Evolutionary conservation across 1,140 invertebrate species (phyloP).

Genomic region (Trissolcus basalis): DNA sequence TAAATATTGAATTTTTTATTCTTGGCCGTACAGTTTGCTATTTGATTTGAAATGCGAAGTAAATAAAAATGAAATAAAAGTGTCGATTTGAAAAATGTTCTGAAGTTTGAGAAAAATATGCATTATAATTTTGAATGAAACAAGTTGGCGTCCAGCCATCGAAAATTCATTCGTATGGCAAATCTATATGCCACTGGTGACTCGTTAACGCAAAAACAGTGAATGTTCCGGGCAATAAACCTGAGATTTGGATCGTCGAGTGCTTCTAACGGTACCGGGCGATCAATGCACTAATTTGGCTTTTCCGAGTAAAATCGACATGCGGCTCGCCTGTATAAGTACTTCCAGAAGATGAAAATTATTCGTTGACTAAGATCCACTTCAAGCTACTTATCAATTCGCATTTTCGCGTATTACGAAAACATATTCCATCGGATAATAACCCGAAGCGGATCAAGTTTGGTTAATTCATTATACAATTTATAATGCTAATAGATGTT

Average conservation of each 20-base stretch:
- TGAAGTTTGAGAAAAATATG: conserved; percentile 68
- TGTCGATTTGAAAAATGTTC: conserved; percentile 65
- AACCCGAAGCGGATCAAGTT: conserved; percentile 27
- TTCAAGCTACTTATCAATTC: conserved; percentile 48
- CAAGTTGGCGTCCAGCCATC: conserved; percentile 70
- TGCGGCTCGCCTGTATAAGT: conserved; percentile 29
- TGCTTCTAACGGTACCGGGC: conserved; percentile 62
- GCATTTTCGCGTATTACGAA: conserved; percentile 19
- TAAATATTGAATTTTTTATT: conserved; percentile 41
- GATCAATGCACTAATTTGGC: conserved; percentile 67
- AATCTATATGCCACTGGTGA: conserved; percentile 58
- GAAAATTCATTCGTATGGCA: conserved; percentile 66
- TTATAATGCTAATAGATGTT: not conserved
- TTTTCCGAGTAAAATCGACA: conserved; percentile 52
- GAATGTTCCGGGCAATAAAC: conserved; percentile 73
- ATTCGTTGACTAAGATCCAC: conserved; percentile 46
- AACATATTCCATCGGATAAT: conserved; percentile 35
- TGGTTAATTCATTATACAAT: conserved; percentile 13
- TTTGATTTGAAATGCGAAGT: conserved; percentile 49
- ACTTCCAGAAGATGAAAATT: conserved; percentile 49
- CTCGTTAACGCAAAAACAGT: conserved; percentile 67
- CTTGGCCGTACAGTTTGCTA: conserved; percentile 16
- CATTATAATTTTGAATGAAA: conserved; percentile 67
- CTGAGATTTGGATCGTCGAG: conserved; percentile 66
- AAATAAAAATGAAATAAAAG: conserved; percentile 45